Percentiles rank a stretch among this genome's conserved stretches.
These are phyloP conservation scores for Taurulus bubalis DNA, from an alignment of 2,113 vertebrate species.

Conservation along the genomic window DNA sequence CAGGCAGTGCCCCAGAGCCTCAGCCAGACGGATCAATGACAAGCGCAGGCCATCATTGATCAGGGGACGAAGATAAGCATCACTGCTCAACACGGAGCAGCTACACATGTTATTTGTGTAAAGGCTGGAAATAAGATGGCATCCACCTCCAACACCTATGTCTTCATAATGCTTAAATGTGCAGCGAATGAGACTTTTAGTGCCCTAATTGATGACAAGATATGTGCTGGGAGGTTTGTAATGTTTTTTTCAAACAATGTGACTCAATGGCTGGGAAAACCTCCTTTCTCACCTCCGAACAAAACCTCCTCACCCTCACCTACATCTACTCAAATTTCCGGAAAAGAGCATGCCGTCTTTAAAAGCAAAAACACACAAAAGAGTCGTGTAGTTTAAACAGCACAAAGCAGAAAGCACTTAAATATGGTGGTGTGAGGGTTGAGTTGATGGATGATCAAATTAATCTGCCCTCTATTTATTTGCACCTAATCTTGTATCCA, in stretches of 20 bases:
- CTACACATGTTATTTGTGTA: slow-evolving; percentile 49
- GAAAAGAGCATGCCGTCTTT: slow-evolving; percentile 58
- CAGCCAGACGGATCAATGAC: slow-evolving; percentile 73
- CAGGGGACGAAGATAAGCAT: slow-evolving; percentile 60
- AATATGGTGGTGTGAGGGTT: slow-evolving; percentile 21
- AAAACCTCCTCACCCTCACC: slow-evolving; percentile 42
- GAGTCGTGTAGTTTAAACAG: slow-evolving; percentile 41
- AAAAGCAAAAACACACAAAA: slow-evolving; percentile 68
- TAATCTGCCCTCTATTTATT: not conserved
- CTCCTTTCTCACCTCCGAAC: slow-evolving; percentile 48
- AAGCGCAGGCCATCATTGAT: slow-evolving; percentile 67
- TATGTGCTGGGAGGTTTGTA: slow-evolving; percentile 25
- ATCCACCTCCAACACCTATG: slow-evolving; percentile 1
- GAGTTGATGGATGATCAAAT: slow-evolving; percentile 48
- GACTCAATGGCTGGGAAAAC: slow-evolving; percentile 37
- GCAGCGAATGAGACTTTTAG: slow-evolving; percentile 24
- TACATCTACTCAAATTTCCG: slow-evolving; percentile 19
- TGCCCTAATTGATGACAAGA: slow-evolving; percentile 45
- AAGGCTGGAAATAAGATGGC: slow-evolving; percentile 35
- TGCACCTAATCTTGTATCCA: not conserved
- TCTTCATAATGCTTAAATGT: slow-evolving; percentile 35
- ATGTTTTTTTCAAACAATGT: not conserved
- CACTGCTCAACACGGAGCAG: slow-evolving; percentile 38
- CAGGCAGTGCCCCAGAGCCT: slow-evolving; percentile 33
- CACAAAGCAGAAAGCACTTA: slow-evolving; percentile 41